Percentiles rank a stretch among this genome's conserved stretches.
These are phyloP conservation scores for Tupaia tana DNA, from an alignment of 2,113 vertebrate species.

Conservation along the genomic window DNA sequence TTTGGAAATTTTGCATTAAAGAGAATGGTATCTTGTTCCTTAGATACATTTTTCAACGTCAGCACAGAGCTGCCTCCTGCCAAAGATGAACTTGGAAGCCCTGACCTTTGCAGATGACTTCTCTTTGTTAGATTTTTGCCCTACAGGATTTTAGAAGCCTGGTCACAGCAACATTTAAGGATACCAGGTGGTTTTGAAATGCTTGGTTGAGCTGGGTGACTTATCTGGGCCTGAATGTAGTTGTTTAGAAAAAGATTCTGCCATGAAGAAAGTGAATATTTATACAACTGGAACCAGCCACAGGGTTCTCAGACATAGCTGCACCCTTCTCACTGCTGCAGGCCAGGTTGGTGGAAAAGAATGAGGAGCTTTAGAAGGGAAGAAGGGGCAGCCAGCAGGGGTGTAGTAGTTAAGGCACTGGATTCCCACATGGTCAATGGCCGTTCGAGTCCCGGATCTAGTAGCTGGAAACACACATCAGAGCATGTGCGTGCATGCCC, in stretches of 20 bases:
- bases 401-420: too few species aligned
- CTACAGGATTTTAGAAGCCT: conserved; percentile 16
- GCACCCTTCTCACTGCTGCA: neutral
- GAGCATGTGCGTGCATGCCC: too few species aligned
- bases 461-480: too few species aligned
- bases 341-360: neutral
- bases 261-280: conserved; percentile 30
- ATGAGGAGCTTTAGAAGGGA: neutral
- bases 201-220: conserved; percentile 53
- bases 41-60: conserved; percentile 37
- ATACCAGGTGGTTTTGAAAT: conserved; percentile 71
- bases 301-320: neutral
- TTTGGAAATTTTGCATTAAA: conserved; percentile 63
- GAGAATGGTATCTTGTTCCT: conserved; percentile 41
- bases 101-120: neutral
- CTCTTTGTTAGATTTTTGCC: conserved; percentile 47
- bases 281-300: neutral
- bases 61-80: neutral
- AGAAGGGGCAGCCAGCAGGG: too few species aligned
- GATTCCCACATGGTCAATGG: too few species aligned
- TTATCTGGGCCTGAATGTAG: neutral
- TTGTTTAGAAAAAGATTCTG: neutral
- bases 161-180: conserved; percentile 47
- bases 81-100: conserved; percentile 23
- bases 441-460: too few species aligned